phyloP scores from a whole-genome alignment of 35 echinoderm and acorn worm species.

The Chiridota heheva region DNA sequence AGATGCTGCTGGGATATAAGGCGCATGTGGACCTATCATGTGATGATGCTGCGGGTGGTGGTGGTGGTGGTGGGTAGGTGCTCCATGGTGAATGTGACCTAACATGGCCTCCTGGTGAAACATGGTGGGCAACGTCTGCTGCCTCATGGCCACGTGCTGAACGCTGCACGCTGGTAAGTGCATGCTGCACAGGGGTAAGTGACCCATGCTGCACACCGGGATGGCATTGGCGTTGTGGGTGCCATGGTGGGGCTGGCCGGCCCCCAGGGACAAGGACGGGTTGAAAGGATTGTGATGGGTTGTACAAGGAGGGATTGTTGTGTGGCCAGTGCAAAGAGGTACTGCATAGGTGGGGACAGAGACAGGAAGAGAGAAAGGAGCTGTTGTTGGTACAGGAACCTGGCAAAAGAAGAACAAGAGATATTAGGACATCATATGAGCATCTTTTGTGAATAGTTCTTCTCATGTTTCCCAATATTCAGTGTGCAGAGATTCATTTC shows the following conservation, averaged over 20 bases:
- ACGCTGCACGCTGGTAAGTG: constrained; percentile 90
- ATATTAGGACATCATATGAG: not conserved
- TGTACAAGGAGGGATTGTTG: constrained; percentile 87
- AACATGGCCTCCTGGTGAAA: constrained; percentile 58
- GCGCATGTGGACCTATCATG: constrained; percentile 11
- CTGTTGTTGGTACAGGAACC: constrained; percentile 76
- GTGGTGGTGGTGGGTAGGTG: not conserved
- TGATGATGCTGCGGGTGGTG: constrained; percentile 33
- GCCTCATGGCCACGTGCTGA: constrained; percentile 69
- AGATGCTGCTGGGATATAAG: constrained; percentile 20
- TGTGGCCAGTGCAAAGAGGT: constrained; percentile 97
- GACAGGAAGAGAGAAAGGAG: constrained; percentile 90
- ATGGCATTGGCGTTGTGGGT: constrained; percentile 62
- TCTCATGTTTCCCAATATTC: not conserved
- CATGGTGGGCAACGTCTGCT: constrained; percentile 62
- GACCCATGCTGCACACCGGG: constrained; percentile 87
- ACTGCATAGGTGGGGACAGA: constrained; percentile 96
- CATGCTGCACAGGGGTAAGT: constrained; percentile 89
- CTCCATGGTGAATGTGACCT: constrained; percentile 34
- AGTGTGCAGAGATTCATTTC: not conserved
- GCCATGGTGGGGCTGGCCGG: constrained; percentile 7
- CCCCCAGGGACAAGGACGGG: constrained; percentile 44
- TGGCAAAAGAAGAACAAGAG: constrained; percentile 57
- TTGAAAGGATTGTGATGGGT: constrained; percentile 71
- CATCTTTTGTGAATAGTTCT: not conserved